phyloP scores from a whole-genome alignment of 2,888 invertebrate species.

The Ochlodes sylvanus region DNA sequence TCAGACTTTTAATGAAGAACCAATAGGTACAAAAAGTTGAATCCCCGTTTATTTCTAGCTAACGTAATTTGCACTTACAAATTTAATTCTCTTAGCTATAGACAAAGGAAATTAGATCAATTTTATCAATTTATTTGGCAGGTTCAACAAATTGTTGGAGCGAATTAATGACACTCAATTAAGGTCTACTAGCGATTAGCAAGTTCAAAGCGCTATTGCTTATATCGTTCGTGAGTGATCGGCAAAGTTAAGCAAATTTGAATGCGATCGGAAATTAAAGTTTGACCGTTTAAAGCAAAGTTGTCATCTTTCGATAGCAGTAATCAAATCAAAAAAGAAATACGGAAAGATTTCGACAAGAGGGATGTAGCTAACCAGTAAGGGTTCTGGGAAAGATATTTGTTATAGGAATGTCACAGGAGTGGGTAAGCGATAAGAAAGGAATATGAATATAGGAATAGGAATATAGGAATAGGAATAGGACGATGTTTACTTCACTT shows the following conservation, averaged over 20 bases:
- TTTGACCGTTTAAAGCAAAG: background rate
- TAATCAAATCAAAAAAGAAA: too few relatives aligned
- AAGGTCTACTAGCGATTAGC: conserved; percentile 13
- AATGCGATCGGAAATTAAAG: background rate
- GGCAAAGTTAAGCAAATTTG: background rate
- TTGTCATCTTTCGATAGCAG: too few relatives aligned
- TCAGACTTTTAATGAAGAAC: background rate
- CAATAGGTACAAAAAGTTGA: background rate
- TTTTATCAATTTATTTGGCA: conserved; percentile 13
- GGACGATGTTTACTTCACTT: too few relatives aligned
- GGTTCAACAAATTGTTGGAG: conserved; percentile 13
- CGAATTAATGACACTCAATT: conserved; percentile 26
- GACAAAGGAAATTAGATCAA: conserved; percentile 21
- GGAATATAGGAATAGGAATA: too few relatives aligned
- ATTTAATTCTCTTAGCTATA: background rate
- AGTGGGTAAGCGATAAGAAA: too few relatives aligned
- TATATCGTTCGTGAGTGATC: background rate
- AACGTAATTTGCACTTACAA: background rate
- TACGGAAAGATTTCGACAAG: too few relatives aligned
- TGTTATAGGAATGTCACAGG: too few relatives aligned
- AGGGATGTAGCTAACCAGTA: too few relatives aligned
- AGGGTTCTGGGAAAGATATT: too few relatives aligned
- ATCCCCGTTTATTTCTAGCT: background rate
- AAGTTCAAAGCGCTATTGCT: conserved; percentile 7
- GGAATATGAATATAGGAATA: too few relatives aligned